These are phyloP conservation scores for Colletes gigas DNA, from an alignment of 1,140 invertebrate genomes.

Conservation along the genomic window DNA sequence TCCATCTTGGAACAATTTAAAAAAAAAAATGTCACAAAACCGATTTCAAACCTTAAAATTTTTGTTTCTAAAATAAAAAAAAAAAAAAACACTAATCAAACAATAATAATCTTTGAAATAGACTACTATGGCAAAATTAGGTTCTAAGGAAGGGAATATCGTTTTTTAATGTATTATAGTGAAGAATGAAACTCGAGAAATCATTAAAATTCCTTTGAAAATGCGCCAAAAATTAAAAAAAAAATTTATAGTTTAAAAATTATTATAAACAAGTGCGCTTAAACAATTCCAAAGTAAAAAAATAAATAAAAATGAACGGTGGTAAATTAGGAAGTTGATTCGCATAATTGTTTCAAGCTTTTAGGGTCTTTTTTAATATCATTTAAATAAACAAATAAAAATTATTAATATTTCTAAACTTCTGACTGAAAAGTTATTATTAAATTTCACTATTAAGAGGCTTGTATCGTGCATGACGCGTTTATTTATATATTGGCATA, in stretches of 20 bases:
- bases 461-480: too few species aligned
- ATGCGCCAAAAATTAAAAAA: too few species aligned
- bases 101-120: background rate
- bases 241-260: too few species aligned
- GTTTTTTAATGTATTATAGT: too few species aligned
- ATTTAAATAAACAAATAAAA: too few species aligned
- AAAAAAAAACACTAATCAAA: background rate
- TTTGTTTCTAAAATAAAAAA: too few species aligned
- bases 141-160: background rate
- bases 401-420: too few species aligned
- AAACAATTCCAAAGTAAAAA: slow-evolving; percentile 17
- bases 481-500: too few species aligned
- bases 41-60: background rate
- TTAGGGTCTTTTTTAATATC: slow-evolving; percentile 6
- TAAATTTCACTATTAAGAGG: too few species aligned
- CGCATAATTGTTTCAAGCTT: slow-evolving; percentile 3
- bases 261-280: slow-evolving; percentile 52
- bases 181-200: background rate
- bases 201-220: background rate
- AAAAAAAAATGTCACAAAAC: background rate
- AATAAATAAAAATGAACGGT: background rate
- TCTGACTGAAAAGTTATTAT: too few species aligned
- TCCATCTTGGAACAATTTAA: slow-evolving; percentile 35
- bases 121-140: background rate
- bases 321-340: background rate